Evolutionary conservation across 2,888 invertebrate species (phyloP).

Genomic region (Drosophila fungiperda): DNA sequence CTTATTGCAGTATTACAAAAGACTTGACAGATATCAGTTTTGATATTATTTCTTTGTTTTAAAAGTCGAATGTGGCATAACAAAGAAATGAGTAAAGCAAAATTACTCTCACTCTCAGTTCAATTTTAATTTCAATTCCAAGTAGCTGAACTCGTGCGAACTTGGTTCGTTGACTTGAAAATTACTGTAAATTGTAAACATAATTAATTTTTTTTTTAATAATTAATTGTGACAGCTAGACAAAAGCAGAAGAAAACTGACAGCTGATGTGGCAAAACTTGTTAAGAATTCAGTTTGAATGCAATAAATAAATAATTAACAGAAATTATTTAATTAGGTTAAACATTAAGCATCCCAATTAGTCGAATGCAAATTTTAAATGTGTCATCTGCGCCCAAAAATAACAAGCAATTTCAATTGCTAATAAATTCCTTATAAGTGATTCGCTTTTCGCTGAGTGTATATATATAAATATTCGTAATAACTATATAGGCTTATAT

Average conservation of each 20-base stretch:
- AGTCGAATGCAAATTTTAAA: neutral
- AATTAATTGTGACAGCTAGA: slow-evolving; percentile 43
- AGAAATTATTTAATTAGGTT: neutral
- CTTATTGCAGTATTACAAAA: neutral
- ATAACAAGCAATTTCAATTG: neutral
- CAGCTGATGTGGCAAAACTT: neutral
- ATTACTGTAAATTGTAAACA: slow-evolving; percentile 32
- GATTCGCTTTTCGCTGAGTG: neutral
- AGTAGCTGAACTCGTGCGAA: slow-evolving; percentile 23
- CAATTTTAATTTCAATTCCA: slow-evolving; percentile 1
- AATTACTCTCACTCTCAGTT: slow-evolving; percentile 33
- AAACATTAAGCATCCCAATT: neutral
- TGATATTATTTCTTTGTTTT: neutral
- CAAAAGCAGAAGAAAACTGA: slow-evolving; percentile 1
- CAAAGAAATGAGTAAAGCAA: neutral
- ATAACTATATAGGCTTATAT: slow-evolving; percentile 5
- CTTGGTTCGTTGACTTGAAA: slow-evolving; percentile 42
- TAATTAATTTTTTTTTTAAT: slow-evolving; percentile 26
- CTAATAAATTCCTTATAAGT: neutral
- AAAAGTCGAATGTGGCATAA: neutral
- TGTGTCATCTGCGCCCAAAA: neutral
- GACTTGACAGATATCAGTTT: neutral
- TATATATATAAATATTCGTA: neutral
- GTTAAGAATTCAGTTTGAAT: slow-evolving; percentile 6
- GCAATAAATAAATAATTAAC: neutral